A percentile compares a stretch with the other conserved stretches of the same genome.
phyloP scores from a whole-genome alignment of 23 tunicate species.

The Halocynthia roretzi region DNA sequence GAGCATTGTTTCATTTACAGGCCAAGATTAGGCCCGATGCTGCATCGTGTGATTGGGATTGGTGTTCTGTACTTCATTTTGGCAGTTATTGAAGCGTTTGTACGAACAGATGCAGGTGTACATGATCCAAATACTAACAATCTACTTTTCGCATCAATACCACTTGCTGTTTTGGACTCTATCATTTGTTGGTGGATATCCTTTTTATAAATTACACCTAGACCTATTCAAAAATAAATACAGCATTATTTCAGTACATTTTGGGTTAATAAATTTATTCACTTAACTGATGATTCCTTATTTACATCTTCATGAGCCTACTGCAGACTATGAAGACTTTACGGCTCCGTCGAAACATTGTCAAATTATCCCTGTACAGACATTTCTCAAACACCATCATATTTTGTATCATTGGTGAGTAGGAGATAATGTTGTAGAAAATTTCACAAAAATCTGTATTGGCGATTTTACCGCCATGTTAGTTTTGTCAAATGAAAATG shows the following conservation, averaged over 20 bases:
- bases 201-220: too few relatives aligned
- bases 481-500: too few relatives aligned
- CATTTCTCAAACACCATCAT: conserved; percentile 91
- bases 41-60: conserved; percentile 90
- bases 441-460: too few relatives aligned
- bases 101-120: conserved; percentile 44
- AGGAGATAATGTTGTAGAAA: too few relatives aligned
- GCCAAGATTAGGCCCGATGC: conserved; percentile 95
- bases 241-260: too few relatives aligned
- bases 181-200: conserved; percentile 94
- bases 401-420: conserved; percentile 59
- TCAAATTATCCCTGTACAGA: conserved; percentile 77
- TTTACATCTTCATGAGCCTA: conserved; percentile 59
- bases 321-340: conserved; percentile 96
- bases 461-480: too few relatives aligned
- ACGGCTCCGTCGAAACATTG: conserved; percentile 82
- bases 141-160: conserved; percentile 43
- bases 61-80: conserved; percentile 85
- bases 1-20: too few relatives aligned
- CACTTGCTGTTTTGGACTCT: conserved; percentile 89
- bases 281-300: too few relatives aligned
- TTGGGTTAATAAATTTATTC: too few relatives aligned
- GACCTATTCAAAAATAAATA: too few relatives aligned
- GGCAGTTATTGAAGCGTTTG: conserved; percentile 79
- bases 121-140: conserved; percentile 45